Conservation (phyloP, 2,888 invertebrate species). For the Brenthis ino region DNA sequence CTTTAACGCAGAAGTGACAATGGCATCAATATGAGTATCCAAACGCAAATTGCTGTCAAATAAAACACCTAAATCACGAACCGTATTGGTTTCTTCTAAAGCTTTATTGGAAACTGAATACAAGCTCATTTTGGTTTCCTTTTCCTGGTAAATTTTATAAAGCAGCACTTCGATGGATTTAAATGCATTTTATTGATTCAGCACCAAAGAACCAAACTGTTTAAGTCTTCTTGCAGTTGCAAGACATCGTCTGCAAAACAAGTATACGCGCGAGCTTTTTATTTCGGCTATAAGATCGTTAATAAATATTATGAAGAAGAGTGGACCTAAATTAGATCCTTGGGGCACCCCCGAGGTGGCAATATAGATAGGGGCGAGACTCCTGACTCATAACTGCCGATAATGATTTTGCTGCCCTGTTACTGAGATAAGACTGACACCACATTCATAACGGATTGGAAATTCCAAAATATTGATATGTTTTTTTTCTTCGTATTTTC, state of each 20-base stretch:
- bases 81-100: background rate
- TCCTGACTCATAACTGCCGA: background rate
- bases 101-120: background rate
- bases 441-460: background rate
- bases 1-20: background rate
- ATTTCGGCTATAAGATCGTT: slow-evolving; percentile 1
- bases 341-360: slow-evolving; percentile 4
- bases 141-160: slow-evolving; percentile 8
- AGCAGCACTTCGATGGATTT: too few species aligned
- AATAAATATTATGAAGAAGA: background rate
- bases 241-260: background rate
- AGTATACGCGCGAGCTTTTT: background rate
- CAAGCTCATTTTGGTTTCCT: background rate
- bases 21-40: background rate
- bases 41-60: slow-evolving; percentile 2
- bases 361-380: background rate
- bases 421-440: slow-evolving; percentile 8
- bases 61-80: slow-evolving; percentile 8
- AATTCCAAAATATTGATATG: background rate
- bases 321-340: too few species aligned
- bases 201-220: too few species aligned
- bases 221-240: too few species aligned
- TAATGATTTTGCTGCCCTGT: background rate
- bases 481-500: too few species aligned
- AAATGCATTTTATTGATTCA: too few species aligned